These are phyloP conservation scores for Drosophila mimetica DNA, from an alignment of 2,888 invertebrate genomes.

Conservation along the genomic window DNA sequence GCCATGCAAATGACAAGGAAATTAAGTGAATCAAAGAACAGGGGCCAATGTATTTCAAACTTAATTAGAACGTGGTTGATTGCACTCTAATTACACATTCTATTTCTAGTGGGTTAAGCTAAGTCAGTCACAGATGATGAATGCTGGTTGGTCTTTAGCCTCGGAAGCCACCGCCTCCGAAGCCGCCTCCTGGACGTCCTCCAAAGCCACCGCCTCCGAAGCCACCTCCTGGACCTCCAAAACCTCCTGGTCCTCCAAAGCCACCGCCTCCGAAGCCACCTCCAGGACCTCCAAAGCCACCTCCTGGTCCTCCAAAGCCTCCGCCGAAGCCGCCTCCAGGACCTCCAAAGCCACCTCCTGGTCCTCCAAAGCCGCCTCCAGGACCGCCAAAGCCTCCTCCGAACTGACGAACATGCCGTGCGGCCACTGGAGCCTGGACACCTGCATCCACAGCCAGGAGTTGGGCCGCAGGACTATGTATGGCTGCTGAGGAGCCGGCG, in stretches of 20 bases:
- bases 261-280: not conserved
- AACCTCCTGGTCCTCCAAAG: not conserved
- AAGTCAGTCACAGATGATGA: constrained; percentile 40
- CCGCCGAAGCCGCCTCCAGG: constrained; percentile 5
- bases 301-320: constrained; percentile 7
- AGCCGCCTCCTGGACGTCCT: not conserved
- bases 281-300: constrained; percentile 7
- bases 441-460: constrained; percentile 55
- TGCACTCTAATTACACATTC: constrained; percentile 37
- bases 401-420: constrained; percentile 21
- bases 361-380: constrained; percentile 10
- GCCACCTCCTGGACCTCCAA: not conserved
- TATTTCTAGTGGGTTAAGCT: constrained; percentile 26
- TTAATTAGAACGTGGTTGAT: constrained; percentile 38
- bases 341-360: constrained; percentile 12
- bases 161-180: not conserved
- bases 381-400: constrained; percentile 4
- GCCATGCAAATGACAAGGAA: constrained; percentile 41
- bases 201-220: not conserved
- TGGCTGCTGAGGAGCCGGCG: constrained; percentile 27
- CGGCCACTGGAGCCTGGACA: constrained; percentile 11
- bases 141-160: constrained; percentile 6
- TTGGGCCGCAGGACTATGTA: constrained; percentile 11
- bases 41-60: constrained; percentile 24
- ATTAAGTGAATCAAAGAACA: constrained; percentile 35